A percentile compares a stretch with the other conserved stretches of the same genome.
These are phyloP conservation scores for Dione juno DNA, from an alignment of 2,888 invertebrate species.

Conservation along the genomic window DNA sequence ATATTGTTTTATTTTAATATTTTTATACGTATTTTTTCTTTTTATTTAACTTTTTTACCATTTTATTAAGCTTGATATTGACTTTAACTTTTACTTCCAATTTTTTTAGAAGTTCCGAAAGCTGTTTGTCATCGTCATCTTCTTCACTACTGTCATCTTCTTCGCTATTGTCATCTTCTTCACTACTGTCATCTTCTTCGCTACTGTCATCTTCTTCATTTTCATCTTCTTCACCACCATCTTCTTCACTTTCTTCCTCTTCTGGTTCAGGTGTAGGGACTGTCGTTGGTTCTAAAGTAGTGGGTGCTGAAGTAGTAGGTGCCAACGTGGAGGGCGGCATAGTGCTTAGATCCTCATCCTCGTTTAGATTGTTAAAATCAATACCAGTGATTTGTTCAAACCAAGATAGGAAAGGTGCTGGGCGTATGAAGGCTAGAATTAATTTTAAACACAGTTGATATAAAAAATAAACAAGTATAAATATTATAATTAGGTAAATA, in stretches of 20 bases:
- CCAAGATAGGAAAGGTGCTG: slow-evolving; percentile 73
- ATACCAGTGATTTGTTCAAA: slow-evolving; percentile 61
- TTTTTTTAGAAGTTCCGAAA: slow-evolving; percentile 64
- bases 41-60: slow-evolving; percentile 53
- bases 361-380: slow-evolving; percentile 66
- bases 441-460: no score
- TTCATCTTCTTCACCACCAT: slow-evolving; percentile 34
- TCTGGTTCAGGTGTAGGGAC: slow-evolving; percentile 46
- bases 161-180: slow-evolving; percentile 46
- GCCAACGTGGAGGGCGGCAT: neutral
- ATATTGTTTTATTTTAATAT: neutral
- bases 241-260: slow-evolving; percentile 26
- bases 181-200: slow-evolving; percentile 41
- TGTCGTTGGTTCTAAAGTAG: slow-evolving; percentile 42
- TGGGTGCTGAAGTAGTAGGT: slow-evolving; percentile 36
- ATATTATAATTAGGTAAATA: no score
- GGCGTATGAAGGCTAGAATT: slow-evolving; percentile 66
- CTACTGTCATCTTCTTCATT: slow-evolving; percentile 30
- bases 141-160: slow-evolving; percentile 32
- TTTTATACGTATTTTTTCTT: no score
- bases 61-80: slow-evolving; percentile 66
- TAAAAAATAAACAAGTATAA: no score
- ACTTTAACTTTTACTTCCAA: slow-evolving; percentile 72
- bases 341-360: slow-evolving; percentile 48
- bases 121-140: slow-evolving; percentile 59